These are phyloP conservation scores for Vanessa atalanta DNA, from an alignment of 1,140 invertebrate genomes.

Conservation along the genomic window DNA sequence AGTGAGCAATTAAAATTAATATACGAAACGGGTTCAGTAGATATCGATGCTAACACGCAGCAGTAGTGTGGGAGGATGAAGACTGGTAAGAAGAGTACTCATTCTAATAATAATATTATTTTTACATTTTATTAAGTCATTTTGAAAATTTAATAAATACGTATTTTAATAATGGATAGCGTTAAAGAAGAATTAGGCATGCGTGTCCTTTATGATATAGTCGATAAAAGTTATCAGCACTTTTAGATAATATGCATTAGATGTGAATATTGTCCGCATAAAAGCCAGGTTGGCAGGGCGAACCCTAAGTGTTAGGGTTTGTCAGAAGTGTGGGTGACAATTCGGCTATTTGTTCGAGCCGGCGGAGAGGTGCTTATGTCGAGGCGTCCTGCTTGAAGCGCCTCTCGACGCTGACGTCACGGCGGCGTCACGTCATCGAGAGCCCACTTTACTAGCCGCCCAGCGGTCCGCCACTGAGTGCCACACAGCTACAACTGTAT, in stretches of 20 bases:
- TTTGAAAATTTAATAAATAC: too few relatives aligned
- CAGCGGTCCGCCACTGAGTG: not conserved
- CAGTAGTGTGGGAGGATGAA: too few relatives aligned
- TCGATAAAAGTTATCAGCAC: constrained; percentile 1
- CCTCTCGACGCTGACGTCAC: constrained; percentile 16
- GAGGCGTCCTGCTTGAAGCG: constrained; percentile 19
- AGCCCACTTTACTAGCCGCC: constrained; percentile 7
- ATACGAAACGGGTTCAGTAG: too few relatives aligned
- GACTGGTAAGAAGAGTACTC: too few relatives aligned
- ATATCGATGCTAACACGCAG: too few relatives aligned
- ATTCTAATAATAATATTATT: too few relatives aligned
- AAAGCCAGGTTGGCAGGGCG: constrained; percentile 8
- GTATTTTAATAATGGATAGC: too few relatives aligned
- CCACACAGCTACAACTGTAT: not conserved
- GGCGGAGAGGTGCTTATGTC: constrained; percentile 15
- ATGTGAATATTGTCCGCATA: constrained; percentile 17
- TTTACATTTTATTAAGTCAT: too few relatives aligned
- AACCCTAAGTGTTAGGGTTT: constrained; percentile 2
- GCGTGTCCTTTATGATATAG: not conserved
- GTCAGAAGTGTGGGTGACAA: constrained; percentile 7
- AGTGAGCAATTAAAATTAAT: too few relatives aligned
- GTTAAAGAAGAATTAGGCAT: not conserved
- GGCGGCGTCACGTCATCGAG: constrained; percentile 10
- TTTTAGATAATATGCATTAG: constrained; percentile 15
- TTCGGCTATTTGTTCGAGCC: constrained; percentile 16